phyloP scores from a whole-genome alignment of 2,797 vertebrate species.

The Pipistrellus pipistrellus region DNA sequence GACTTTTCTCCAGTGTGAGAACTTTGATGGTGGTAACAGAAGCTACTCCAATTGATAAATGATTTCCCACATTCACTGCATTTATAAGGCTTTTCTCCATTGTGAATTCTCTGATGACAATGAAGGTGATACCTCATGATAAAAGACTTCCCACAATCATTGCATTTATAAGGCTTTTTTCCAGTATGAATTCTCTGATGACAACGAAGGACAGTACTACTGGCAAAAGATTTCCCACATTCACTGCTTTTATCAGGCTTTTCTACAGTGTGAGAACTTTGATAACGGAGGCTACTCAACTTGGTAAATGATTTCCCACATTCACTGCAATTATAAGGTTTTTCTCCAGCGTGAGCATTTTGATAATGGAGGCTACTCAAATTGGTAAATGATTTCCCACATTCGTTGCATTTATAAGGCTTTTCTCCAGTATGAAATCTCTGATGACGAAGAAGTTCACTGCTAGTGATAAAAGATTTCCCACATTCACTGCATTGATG shows the following conservation, averaged over 20 bases:
- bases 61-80: no score
- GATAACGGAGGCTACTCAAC: no score
- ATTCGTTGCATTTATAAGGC: background rate
- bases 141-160: no score
- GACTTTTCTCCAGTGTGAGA: no score
- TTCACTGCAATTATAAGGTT: background rate
- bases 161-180: no score
- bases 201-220: no score
- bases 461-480: background rate
- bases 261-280: background rate
- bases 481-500: background rate
- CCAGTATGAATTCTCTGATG: no score
- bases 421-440: background rate
- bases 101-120: no score
- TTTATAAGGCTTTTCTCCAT: no score
- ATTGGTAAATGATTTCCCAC: background rate
- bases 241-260: background rate
- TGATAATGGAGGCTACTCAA: background rate
- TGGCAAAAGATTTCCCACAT: background rate
- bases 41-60: no score
- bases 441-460: background rate
- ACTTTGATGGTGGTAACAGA: no score
- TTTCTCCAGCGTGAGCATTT: background rate
- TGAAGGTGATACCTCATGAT: no score
- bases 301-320: background rate